Evolutionary conservation across 1,140 invertebrate genomes (phyloP).

Genomic region (Pissodes strobi): DNA sequence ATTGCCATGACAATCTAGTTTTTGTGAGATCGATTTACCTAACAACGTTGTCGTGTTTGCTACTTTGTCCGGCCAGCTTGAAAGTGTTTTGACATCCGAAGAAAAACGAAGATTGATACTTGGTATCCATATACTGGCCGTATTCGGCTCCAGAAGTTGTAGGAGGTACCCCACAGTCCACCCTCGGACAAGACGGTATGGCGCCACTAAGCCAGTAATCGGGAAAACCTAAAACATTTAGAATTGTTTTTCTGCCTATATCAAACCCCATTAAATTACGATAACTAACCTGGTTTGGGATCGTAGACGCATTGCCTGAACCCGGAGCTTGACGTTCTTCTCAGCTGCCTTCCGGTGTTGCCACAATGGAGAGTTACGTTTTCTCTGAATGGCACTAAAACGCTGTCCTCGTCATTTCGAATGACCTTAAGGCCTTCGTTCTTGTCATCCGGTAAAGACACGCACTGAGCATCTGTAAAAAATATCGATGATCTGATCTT

Average conservation of each 20-base stretch:
- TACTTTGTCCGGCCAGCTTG: conserved; percentile 89
- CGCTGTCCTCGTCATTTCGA: conserved; percentile 75
- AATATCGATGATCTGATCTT: too few species aligned
- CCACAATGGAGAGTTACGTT: conserved; percentile 86
- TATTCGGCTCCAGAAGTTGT: conserved; percentile 92
- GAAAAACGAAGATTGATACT: conserved; percentile 90
- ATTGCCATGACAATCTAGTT: too few species aligned
- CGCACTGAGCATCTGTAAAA: conserved; percentile 81
- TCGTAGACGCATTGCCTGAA: conserved; percentile 96
- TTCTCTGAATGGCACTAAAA: conserved; percentile 84
- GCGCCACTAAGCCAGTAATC: conserved; percentile 92
- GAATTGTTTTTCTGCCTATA: too few species aligned
- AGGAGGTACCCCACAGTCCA: conserved; percentile 85
- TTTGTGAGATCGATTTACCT: too few species aligned
- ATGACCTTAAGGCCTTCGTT: conserved; percentile 80
- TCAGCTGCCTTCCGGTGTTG: conserved; percentile 74
- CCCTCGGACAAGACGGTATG: conserved; percentile 81
- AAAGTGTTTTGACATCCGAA: conserved; percentile 97
- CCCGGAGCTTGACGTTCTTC: conserved; percentile 77
- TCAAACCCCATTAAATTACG: too few species aligned
- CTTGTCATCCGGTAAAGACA: conserved; percentile 86
- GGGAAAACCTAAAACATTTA: too few species aligned
- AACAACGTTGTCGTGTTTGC: conserved; percentile 88
- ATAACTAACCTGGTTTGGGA: conserved; percentile 85
- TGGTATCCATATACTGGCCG: conserved; percentile 83